Base-by-base conservation (phyloP, 2,888 invertebrate genomes). In the Junonia oenone region DNA sequence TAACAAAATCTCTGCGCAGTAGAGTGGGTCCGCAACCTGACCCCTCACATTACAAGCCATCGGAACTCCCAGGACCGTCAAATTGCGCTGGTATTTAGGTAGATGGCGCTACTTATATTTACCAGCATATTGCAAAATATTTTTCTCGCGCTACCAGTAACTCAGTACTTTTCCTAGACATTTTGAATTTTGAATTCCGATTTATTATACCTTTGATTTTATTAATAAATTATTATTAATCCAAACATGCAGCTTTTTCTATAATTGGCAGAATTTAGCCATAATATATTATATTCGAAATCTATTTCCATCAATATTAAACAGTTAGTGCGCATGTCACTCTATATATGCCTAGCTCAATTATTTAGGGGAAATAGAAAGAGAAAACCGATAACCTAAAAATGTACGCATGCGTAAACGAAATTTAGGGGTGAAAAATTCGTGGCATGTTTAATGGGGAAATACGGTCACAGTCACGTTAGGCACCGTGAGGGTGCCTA, bases 301-400 rank as follows among this genome's bases (percentile, higher is more conserved):
- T 45, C 29, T 52, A 55, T 58, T 72, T 78, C 70, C 74, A 78
- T 90, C 89, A 84, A 90, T 90, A 90, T 78, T 40, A 11, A 19
- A n/a, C 11, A 4, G 2, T 17, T 78, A 83, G 74, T 81, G 88
- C 89, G 89, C 88, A 90, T 83, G 87, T 82, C 76, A 65, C 71
- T 63, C 68, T 65, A 63, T 55, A 45, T 64, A 58, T 55, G 33
- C 51, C 69, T 59, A 45, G 74, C 80, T 73, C 79, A 64, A 66
- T 68, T 48, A 35, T n/a, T 64, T 38, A n/a, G 31, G 52, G 17
- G 51, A 55, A 56, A 64, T 51, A 15, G 66, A 78, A 60, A 68
- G 77, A 67, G 84, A 81, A 58, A 66, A 60, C 61, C 55, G 67
- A 84, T 86, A 84, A 85, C 84, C 82, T 79, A 59, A 68, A 72